These are phyloP conservation scores for Perca schrenkii DNA, from an alignment of 2,113 vertebrate genomes.

Conservation along the genomic window DNA sequence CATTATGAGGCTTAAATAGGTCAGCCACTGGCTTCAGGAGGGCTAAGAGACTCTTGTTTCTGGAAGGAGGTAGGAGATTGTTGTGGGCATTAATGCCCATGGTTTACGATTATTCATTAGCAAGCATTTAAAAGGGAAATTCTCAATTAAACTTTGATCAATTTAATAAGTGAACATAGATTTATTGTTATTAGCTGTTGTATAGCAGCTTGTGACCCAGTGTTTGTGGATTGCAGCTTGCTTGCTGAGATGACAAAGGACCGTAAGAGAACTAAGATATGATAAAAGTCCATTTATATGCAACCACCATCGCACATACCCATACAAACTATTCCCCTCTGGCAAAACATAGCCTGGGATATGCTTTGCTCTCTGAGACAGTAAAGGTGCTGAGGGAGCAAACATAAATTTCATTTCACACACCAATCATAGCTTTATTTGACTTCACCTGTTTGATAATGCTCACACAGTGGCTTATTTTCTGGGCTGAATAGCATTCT, in stretches of 20 bases:
- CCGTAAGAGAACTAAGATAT: conserved; percentile 33
- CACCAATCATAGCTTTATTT: conserved; percentile 74
- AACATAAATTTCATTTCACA: conserved; percentile 71
- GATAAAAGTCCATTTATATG: conserved; percentile 77
- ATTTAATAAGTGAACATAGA: conserved; percentile 22
- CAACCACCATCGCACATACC: conserved; percentile 43
- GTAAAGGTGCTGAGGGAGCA: conserved; percentile 72
- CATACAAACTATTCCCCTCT: conserved; percentile 55
- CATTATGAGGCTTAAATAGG: conserved; percentile 64
- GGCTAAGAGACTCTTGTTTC: conserved; percentile 23
- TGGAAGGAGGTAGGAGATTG: conserved; percentile 12
- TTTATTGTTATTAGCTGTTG: conserved; percentile 20
- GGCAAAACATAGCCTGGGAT: conserved; percentile 46
- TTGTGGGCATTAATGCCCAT: conserved; percentile 1
- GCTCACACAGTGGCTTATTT: conserved; percentile 65
- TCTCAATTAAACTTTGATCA: conserved; percentile 34
- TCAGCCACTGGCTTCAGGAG: conserved; percentile 47
- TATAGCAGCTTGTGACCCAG: not conserved
- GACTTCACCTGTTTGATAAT: conserved; percentile 74
- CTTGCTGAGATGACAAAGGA: conserved; percentile 44
- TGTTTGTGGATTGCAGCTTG: conserved; percentile 10
- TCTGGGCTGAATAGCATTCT: conserved; percentile 51
- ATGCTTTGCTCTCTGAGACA: conserved; percentile 36
- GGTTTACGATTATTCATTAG: conserved; percentile 33
- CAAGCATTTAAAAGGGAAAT: conserved; percentile 22